Evolutionary conservation across 30 jellyfish, hydroid and myxozoan genomes (phyloP).

Genomic region (Hydra vulgaris): DNA sequence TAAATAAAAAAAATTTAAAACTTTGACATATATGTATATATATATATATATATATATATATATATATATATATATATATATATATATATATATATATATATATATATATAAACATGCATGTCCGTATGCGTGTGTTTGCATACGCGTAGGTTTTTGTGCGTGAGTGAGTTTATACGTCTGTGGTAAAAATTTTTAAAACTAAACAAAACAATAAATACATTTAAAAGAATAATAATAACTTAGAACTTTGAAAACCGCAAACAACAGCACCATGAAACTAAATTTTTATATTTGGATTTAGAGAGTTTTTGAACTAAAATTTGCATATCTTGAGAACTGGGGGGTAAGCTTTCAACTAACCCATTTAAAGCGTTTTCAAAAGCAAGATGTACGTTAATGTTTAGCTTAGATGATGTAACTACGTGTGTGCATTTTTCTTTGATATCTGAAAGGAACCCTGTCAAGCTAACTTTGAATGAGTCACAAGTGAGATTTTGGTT

Average conservation of each 20-base stretch:
- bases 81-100: too few relatives aligned
- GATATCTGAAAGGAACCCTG: neutral
- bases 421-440: conserved; percentile 4
- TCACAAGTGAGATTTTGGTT: conserved; percentile 2
- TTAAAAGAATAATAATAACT: too few relatives aligned
- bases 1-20: too few relatives aligned
- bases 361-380: conserved; percentile 26
- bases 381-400: conserved; percentile 21
- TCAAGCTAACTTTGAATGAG: neutral
- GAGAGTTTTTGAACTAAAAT: neutral
- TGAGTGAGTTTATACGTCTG: too few relatives aligned
- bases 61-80: too few relatives aligned
- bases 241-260: neutral
- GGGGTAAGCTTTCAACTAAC: conserved; percentile 12
- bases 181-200: too few relatives aligned
- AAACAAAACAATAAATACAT: too few relatives aligned
- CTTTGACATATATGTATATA: too few relatives aligned
- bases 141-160: too few relatives aligned
- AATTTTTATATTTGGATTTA: neutral
- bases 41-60: too few relatives aligned
- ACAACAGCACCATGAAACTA: neutral
- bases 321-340: conserved; percentile 1
- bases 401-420: conserved; percentile 17
- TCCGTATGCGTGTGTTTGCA: too few relatives aligned
- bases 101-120: too few relatives aligned